Evolutionary conservation across 2,113 vertebrate genomes (phyloP).

Genomic region (Echinops telfairi): DNA sequence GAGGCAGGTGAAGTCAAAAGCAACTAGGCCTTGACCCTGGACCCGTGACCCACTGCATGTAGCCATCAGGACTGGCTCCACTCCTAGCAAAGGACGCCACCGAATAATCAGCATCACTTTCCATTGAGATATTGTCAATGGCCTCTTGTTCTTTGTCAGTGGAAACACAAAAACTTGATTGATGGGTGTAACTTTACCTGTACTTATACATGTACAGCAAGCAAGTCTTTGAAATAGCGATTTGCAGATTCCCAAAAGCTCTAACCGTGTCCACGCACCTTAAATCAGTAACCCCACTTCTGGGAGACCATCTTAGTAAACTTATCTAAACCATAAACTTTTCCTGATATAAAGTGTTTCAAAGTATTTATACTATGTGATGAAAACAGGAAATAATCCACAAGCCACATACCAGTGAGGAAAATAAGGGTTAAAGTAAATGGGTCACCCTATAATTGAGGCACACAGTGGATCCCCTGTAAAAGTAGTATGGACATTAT

Average conservation of each 20-base stretch:
- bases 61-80: background rate
- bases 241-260: conserved; percentile 51
- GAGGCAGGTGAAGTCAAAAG: background rate
- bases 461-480: background rate
- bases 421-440: background rate
- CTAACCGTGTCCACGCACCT: conserved; percentile 19
- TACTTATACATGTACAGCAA: conserved; percentile 15
- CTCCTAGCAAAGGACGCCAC: background rate
- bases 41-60: background rate
- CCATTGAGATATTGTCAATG: background rate
- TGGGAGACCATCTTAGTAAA: conserved; percentile 29
- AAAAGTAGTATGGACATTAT: background rate
- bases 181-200: conserved; percentile 27
- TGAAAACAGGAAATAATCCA: conserved; percentile 27
- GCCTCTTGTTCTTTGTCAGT: conserved; percentile 7
- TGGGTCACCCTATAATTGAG: background rate
- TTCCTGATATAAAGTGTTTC: background rate
- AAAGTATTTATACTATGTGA: background rate
- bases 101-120: background rate
- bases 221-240: conserved; percentile 38
- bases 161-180: conserved; percentile 6
- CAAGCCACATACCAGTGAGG: background rate
- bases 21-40: background rate
- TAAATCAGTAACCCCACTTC: background rate
- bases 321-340: conserved; percentile 35